Evolutionary conservation across 2,113 vertebrate species (phyloP).

Genomic region (Alexandromys fortis): DNA sequence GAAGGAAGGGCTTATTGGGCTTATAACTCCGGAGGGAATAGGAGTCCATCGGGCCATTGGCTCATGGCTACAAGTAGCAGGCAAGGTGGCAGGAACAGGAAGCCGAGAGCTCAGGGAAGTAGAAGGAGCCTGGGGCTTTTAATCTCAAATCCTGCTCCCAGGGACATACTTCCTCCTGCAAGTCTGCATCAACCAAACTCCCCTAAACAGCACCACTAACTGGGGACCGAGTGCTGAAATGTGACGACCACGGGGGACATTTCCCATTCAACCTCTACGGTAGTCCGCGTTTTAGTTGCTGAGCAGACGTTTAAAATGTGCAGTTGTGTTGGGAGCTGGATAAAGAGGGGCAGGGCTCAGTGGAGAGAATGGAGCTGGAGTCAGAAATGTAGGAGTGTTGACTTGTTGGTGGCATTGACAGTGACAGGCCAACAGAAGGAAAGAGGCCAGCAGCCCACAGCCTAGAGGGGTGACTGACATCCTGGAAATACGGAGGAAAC

Average conservation of each 20-base stretch:
- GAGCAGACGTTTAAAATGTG: not conserved
- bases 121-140: not conserved
- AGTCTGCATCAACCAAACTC: not conserved
- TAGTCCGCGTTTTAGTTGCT: not conserved
- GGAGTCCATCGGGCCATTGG: not conserved
- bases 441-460: not conserved
- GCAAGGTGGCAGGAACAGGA: not conserved
- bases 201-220: not conserved
- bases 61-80: not conserved
- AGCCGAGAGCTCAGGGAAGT: not conserved
- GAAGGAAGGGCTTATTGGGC: not conserved
- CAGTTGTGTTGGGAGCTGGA: not conserved
- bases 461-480: not conserved
- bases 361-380: not conserved
- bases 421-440: not conserved
- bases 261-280: not conserved
- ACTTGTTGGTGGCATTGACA: no score
- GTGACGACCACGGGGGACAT: not conserved
- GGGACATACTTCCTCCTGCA: not conserved
- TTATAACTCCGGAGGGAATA: not conserved
- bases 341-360: not conserved
- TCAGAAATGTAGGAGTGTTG: not conserved
- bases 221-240: not conserved
- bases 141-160: not conserved
- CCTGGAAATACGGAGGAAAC: not conserved